These are phyloP conservation scores for Amniataba percoides DNA, from an alignment of 2,797 vertebrate genomes.

Conservation along the genomic window DNA sequence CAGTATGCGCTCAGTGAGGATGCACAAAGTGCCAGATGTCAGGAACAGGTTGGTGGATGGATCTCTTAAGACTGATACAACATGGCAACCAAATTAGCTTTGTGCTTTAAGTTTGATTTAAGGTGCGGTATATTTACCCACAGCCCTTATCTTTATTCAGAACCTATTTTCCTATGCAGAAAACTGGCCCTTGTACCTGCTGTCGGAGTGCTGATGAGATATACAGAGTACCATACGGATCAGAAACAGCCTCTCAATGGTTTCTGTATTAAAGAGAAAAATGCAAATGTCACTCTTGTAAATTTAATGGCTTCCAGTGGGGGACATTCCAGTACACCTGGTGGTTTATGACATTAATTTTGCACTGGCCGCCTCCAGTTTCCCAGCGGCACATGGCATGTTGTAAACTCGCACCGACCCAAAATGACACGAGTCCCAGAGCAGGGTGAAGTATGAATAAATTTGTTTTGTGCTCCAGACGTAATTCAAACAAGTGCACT, in stretches of 20 bases:
- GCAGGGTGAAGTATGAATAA: background rate
- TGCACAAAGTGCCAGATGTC: background rate
- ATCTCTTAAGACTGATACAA: background rate
- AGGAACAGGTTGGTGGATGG: conserved; percentile 11
- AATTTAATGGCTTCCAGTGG: conserved; percentile 44
- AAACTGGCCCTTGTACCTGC: background rate
- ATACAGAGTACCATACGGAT: background rate
- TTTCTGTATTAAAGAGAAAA: conserved; percentile 41
- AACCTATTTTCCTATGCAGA: background rate
- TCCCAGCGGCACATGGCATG: conserved; percentile 26
- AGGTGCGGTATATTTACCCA: background rate
- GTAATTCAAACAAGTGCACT: background rate
- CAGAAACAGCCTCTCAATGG: conserved; percentile 11
- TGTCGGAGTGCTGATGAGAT: conserved; percentile 1
- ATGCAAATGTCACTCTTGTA: conserved; percentile 49
- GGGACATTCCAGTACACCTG: conserved; percentile 34
- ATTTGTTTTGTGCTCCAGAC: background rate
- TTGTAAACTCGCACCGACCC: conserved; percentile 34
- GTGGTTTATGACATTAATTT: conserved; percentile 61
- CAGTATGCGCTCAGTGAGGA: background rate
- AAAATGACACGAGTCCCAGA: conserved; percentile 15
- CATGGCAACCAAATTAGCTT: background rate
- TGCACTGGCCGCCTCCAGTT: conserved; percentile 14
- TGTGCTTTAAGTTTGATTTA: background rate
- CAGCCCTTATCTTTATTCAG: conserved; percentile 5